A percentile compares a stretch with the other conserved stretches of the same genome.
These are phyloP conservation scores for Aphaenogaster floridana DNA, from an alignment of 1,140 invertebrate species.

Conservation along the genomic window DNA sequence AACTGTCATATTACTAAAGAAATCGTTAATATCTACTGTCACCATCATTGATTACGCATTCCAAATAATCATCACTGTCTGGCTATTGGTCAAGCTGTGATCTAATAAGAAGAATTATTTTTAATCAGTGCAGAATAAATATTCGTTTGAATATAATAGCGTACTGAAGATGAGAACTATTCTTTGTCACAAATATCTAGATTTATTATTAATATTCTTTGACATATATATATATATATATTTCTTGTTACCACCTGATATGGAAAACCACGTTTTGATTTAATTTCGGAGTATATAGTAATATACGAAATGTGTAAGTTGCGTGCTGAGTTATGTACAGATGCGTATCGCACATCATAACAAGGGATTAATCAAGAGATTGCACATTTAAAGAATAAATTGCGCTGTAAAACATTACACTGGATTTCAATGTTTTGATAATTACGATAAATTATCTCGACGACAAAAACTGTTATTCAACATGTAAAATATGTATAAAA, in stretches of 20 bases:
- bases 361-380: constrained; percentile 47
- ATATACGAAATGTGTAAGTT: constrained; percentile 45
- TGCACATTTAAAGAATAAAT: constrained; percentile 15
- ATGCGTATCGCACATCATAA: constrained; percentile 32
- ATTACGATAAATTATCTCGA: neutral
- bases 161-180: neutral
- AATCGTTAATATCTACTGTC: neutral
- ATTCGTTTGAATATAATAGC: neutral
- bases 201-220: neutral
- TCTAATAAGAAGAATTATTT: constrained; percentile 7
- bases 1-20: neutral
- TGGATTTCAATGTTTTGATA: constrained; percentile 47
- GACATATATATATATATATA: neutral
- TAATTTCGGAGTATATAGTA: neutral
- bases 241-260: neutral
- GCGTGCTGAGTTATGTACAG: constrained; percentile 44
- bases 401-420: neutral
- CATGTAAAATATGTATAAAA: neutral
- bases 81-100: neutral
- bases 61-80: neutral
- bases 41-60: neutral
- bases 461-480: constrained; percentile 1
- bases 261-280: constrained; percentile 51
- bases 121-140: neutral
- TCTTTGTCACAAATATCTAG: neutral